Evolutionary conservation across 2,888 invertebrate species (phyloP), one percentile per base, ranked within the genome.

Genomic region (Abscondita cerata): DNA sequence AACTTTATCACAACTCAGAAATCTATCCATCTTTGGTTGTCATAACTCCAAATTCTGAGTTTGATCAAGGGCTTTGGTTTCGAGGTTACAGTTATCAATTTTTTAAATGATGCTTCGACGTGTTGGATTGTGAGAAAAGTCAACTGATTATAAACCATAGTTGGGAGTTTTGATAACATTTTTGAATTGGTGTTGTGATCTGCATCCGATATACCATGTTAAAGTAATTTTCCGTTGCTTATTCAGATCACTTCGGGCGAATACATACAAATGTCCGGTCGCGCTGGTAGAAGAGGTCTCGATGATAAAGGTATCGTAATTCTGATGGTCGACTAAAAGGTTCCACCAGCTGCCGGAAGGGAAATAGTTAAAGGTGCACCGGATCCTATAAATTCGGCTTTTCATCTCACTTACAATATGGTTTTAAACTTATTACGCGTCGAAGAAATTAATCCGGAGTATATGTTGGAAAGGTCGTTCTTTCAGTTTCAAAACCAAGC

Each of bases 331-430:
- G 98, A 99, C 79, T 96, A 98, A 81, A 95, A 96, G 81, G 94
- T 99, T 67, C 92, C 92, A 18, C 90, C 91, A 0, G 81, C 86
- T 0, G 84, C 88, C 2, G 91, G 92, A 0, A 88, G 90, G 65
- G 87, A 86, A 54, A 91, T 93, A 73, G 87, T 93, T 2, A 89
- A 96, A 83, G 98, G 99, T 13, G 64, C 72, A 73, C 92, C 99
- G 0, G 99, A 99, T 82, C 93, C 97, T 0, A 92, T 99, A 64
- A 99, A 99, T 81, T 98, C 98, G 0, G 98, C 99, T 0, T 99
- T 99, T 82, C 98, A 99, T 81, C 85, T 99, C 62, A 98, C 98
- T 0, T 99, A 99, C 81, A 99, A 99, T 79, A 99, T 99, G 99
- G 98, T 99, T 2, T 81, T 97, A 58, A 91, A 99, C 87, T 83